A percentile compares a stretch with the other conserved stretches of the same genome.
Conservation (phyloP, 1,140 invertebrate genomes). For the Nasonia giraulti region DNA sequence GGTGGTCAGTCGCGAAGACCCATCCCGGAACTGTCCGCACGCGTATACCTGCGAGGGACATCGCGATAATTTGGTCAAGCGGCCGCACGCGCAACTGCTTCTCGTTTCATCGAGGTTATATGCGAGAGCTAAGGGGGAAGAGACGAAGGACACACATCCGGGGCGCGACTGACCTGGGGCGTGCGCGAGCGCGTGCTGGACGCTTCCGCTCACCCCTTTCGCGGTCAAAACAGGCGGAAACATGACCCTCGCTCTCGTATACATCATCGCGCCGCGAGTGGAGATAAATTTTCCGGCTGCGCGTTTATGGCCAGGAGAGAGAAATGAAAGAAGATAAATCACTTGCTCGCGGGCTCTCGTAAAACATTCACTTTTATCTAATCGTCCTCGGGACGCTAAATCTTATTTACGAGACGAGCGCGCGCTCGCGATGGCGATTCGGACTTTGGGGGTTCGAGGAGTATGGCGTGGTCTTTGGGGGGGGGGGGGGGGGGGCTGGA, state of each 20-base stretch:
- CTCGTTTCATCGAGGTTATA: constrained; percentile 13
- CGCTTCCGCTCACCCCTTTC: constrained; percentile 69
- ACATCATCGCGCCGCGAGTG: constrained; percentile 54
- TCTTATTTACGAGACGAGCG: not conserved
- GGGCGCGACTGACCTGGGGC: constrained; percentile 34
- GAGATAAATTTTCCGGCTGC: constrained; percentile 47
- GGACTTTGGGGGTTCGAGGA: not conserved
- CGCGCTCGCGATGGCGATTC: not conserved
- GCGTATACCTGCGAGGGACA: constrained; percentile 51
- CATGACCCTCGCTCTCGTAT: constrained; percentile 73
- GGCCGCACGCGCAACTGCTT: constrained; percentile 47
- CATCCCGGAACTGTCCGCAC: not conserved
- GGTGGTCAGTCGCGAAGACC: constrained; percentile 2
- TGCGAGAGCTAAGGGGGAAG: not conserved
- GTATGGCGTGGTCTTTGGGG: not conserved
- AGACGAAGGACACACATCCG: not conserved
- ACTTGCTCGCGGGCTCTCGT: not conserved
- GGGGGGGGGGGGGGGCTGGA: not conserved
- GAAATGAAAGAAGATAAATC: constrained; percentile 19
- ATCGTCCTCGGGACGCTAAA: constrained; percentile 40
- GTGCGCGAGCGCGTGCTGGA: constrained; percentile 65
- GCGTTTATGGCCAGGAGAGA: not conserved
- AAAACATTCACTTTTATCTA: constrained; percentile 33
- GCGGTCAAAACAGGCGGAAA: constrained; percentile 75
- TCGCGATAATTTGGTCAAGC: constrained; percentile 67